Base-by-base conservation (phyloP, 1,140 invertebrate genomes). In the Drosophila yakuba region DNA sequence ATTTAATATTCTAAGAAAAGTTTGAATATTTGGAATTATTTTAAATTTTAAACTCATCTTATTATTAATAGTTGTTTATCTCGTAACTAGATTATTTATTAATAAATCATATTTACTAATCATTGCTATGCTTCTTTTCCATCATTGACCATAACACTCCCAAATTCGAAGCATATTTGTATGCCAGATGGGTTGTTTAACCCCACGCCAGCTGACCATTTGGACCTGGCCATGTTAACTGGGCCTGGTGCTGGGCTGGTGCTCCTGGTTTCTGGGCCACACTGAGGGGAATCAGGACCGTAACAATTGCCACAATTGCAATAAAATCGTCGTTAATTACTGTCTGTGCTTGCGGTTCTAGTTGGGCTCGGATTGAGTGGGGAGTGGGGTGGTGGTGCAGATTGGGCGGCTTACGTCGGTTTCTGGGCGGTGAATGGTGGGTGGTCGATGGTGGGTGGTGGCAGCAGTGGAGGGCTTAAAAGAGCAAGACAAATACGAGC, bases 251-350 rank as follows among this genome's bases (percentile, higher is more conserved):
- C 32, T 35, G 23, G 35, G 7, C 38, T 28, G 52, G 52, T 12
- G 59, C 32, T 35, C 14, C 47, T 14, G 57, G 57, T 58, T 43
- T 14, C 38, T 62, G 36, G 17, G 25, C 25, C 36, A 28, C 52
- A 59, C 38, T 25, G 36, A 52, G 28, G 44, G 62, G 73, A 91
- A 91, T 91, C 90, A 91, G 88, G 85, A 83, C 78, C 90, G 80
- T 90, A 91, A 91, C 90, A 91, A 91, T 91, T 91, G 89, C 89
- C 89, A 91, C 89, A 91, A 91, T 91, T 91, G 90, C 90, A 91
- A 91, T 90, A 91, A 89, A 91, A 91, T 91, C 89, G 84, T 89
- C 89, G 89, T 91, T 91, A 91, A 91, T 91, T 91, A 91, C 89
- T 86, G 83, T 86, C 82, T 88, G 79, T 83, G 80, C 80, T 83